Percentiles rank a stretch among this genome's conserved stretches.
Conservation (phyloP, 30 jellyfish, hydroid and myxozoan genomes). For the Turritopsis rubra region DNA sequence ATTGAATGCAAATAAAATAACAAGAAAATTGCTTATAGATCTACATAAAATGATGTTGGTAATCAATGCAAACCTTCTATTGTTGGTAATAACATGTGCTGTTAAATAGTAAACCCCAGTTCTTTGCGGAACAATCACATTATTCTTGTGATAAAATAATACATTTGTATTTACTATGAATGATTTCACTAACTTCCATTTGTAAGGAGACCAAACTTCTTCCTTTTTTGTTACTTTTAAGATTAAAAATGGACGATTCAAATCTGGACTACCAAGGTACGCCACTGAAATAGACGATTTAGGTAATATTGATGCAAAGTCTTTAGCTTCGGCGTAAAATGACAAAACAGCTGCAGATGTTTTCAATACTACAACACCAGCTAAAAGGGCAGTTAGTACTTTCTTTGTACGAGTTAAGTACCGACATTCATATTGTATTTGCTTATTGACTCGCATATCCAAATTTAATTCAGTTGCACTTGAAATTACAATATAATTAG, state of each 20-base stretch:
- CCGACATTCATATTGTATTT: background rate
- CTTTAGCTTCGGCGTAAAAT: background rate
- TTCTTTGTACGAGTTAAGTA: background rate
- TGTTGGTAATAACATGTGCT: conserved; percentile 16
- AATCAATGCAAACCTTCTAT: background rate
- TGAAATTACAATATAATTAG: background rate
- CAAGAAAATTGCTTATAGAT: no score
- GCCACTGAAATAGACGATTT: conserved; percentile 26
- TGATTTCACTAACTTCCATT: conserved; percentile 15
- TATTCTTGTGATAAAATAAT: conserved; percentile 18
- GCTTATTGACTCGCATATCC: background rate
- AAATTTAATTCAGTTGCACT: background rate
- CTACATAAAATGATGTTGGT: background rate
- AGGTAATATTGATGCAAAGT: conserved; percentile 7
- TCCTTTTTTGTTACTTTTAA: conserved; percentile 1
- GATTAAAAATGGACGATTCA: background rate
- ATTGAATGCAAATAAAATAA: no score
- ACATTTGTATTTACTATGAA: background rate
- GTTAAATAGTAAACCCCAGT: conserved; percentile 23
- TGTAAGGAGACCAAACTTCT: background rate
- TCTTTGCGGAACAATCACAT: conserved; percentile 16
- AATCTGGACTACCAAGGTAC: conserved; percentile 11
- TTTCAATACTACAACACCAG: conserved; percentile 15
- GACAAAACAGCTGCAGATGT: conserved; percentile 18
- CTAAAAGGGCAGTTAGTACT: background rate